Evolutionary conservation across 2,113 vertebrate species (phyloP).

Genomic region (Chaetops frenatus): DNA sequence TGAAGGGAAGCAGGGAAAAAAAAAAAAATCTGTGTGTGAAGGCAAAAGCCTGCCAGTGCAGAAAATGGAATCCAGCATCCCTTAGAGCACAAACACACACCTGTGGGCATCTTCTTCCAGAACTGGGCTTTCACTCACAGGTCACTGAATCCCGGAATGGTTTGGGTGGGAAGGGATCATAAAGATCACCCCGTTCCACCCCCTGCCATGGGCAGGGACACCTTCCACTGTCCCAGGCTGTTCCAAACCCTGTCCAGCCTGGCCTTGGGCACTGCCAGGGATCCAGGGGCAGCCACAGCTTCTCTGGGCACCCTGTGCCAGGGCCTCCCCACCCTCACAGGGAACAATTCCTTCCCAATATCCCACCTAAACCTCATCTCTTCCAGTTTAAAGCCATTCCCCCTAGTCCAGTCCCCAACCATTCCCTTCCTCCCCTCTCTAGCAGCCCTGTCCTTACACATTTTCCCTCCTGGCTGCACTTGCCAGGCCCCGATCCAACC

Average conservation of each 20-base stretch:
- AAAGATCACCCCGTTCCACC: background rate
- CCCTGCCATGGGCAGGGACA: background rate
- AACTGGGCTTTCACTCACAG: background rate
- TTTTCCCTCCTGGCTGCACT: background rate
- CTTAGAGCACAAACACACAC: background rate
- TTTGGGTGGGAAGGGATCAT: background rate
- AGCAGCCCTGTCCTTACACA: background rate
- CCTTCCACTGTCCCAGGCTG: accelerated
- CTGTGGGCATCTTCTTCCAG: accelerated
- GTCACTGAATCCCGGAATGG: background rate
- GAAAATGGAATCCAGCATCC: background rate
- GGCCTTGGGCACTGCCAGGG: accelerated
- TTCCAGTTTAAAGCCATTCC: background rate
- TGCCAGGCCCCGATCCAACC: background rate
- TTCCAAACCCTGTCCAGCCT: background rate
- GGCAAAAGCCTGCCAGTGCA: background rate
- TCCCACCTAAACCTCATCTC: background rate
- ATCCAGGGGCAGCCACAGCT: background rate
- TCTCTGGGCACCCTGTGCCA: background rate
- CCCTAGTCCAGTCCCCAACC: background rate
- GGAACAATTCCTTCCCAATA: accelerated
- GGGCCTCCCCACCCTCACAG: background rate
- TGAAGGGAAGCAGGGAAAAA: background rate
- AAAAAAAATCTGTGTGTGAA: background rate
- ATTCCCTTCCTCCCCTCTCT: background rate